Evolutionary conservation across 2,888 invertebrate species (phyloP), one percentile per base, ranked within the genome.

Genomic region (Drosophila stalkeri): DNA sequence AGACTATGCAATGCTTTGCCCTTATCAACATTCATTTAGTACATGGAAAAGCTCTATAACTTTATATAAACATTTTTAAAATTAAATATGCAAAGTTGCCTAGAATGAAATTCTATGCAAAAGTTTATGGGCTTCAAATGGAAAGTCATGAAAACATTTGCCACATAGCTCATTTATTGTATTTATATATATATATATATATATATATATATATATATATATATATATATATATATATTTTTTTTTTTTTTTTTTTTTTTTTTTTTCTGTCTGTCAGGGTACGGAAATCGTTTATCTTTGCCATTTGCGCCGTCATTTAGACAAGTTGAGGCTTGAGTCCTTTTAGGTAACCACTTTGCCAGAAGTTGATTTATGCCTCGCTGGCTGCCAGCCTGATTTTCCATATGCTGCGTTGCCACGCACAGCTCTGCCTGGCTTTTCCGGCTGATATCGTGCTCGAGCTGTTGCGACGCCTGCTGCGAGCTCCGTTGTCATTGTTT

Each of bases 241-340:
- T 12, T 35, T 6, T 14, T 14, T 14, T 4, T 12, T 14, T 52
- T 33, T 6, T 52, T 9, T 23, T 20, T 33, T 18, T 1, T 55
- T 3, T 41, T n/a, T 39, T 12, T 41, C 2, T 69, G 59, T 39
- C 33, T 47, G 52, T 46, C 39, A 18, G 61, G 55, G 65, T 56
- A 64, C 71, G 61, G 61, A 81, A 72, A 78, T 80, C 79, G 79
- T 82, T 82, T 81, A 81, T 80, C 82, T 79, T 67, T 64, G 47
- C 61, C 65, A 72, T 49, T 64, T 63, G 62, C 55, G 52, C 51
- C 49, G 57, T 61, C 55, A 47, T 52, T 68, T 41, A 27, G 47
- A 71, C 65, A 61, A 64, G 52, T 49, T 59, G 37, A 64, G 46
- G 46, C 52, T 20, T 20, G 39, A 59, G 69, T 59, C 61, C 69